Evolutionary conservation across 2,113 vertebrate genomes (phyloP), one percentile per base, ranked within the genome.

Genomic region (Mesoclemmys tuberculata): DNA sequence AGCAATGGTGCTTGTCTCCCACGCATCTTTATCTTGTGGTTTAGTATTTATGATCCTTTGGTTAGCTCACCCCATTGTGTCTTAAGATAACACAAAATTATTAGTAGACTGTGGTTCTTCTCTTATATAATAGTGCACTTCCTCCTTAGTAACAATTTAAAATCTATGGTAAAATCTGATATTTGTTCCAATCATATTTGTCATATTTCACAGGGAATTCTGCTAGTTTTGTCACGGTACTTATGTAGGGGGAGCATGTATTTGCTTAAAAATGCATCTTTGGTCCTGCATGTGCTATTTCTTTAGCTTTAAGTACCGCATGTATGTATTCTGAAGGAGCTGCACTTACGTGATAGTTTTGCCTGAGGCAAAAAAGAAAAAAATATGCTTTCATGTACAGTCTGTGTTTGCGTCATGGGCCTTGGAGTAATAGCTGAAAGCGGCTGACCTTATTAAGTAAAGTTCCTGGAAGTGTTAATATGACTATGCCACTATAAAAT

Each of bases 261-360:
- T 46, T 90, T 68, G 81, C 27, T 56, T 44, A 51, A 58, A 38
- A 87, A 46, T 16, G 1, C 71, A 84, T 77, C 55, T 95, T 44
- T 82, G 68, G 22, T 89, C 82, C 61, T 90, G 82, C 77, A 41
- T 92, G 56, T 95, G 77, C 84, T 88, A n/a, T 90, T 88, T 81
- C 86, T 92, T 95, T 86, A 88, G 82, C 74, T 91, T 94, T 97
- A 96, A 95, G 91, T 96, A 93, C 88, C 90, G 48, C 82, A 92
- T 93, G 93, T 93, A 58, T 84, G 35, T 89, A 80, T 95, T 96
- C 91, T 0, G 0, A 89, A 85, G 77, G 88, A 96, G 27, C 84
- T 83, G 54, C 58, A 22, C 88, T 95, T 92, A 90, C 91, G 92
- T 85, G 71, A 80, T 94, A 90, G 82, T n/a, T 52, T 88, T 94